Base-by-base conservation (phyloP, 64 coral and sea anemone genomes). In the Trachythela sp. region DNA sequence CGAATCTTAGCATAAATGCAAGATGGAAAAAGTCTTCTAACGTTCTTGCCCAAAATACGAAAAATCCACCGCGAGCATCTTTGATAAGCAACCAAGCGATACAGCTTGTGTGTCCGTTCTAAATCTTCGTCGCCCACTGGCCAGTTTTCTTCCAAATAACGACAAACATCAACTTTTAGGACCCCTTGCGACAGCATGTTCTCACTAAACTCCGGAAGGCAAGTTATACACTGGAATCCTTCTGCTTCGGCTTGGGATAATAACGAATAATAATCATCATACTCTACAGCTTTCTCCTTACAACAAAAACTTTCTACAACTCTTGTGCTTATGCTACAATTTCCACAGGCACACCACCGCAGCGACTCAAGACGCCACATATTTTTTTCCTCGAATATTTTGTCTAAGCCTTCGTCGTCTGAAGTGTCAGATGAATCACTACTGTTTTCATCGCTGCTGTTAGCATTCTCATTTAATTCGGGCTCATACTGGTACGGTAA, bases 231-330 rank as follows among this genome's bases (percentile, higher is more conserved):
- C n/a, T n/a, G n/a, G n/a, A n/a, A n/a, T n/a, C n/a, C n/a, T n/a
- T n/a, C n/a, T n/a, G n/a, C n/a, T n/a, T n/a, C n/a, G n/a, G n/a
- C n/a, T n/a, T n/a, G n/a, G n/a, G n/a, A n/a, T n/a, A n/a, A n/a
- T n/a, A n/a, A n/a, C n/a, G 41, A 39, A 58, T 87, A 9, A 35
- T 87, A 87, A 13, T 87, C 85, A 27, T 87, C 85, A 58, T 87
- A 52, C 31, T 87, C 85, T 31, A 58, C 27, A 24, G 49, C 45
- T 37, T 54, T 87, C 48, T 87, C 85, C 24, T 87, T 39, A 33
- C 85, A 87, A 37, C 85, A 87, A 87, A 87, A 87, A 34, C 49
- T 27, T 58, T 87, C 85, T 29, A n/a, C n/a, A n/a, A n/a, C n/a
- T 58, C 54, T 87, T 1, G 7, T 87, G 5, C 18, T 17, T 26